Conservation (phyloP, 2,888 invertebrate species). For the Andrena bucephala region DNA sequence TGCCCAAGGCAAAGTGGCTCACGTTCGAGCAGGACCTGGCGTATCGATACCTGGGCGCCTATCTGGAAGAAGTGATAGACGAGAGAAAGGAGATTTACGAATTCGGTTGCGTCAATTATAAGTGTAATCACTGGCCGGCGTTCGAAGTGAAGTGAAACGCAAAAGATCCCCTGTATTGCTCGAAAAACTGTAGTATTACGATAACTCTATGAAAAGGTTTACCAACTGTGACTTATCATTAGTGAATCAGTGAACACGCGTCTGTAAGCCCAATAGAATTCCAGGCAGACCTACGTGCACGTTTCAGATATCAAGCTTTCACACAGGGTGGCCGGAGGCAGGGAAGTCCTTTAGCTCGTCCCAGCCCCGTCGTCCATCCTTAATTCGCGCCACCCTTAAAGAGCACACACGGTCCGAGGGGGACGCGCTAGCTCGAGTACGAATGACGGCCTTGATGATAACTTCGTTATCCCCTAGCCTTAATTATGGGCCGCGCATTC, state of each 20-base stretch:
- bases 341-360: neutral
- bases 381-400: neutral
- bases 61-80: conserved; percentile 57
- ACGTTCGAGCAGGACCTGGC: conserved; percentile 69
- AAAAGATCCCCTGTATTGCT: too few species aligned
- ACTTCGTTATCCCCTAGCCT: conserved; percentile 53
- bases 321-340: neutral
- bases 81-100: conserved; percentile 66
- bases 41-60: conserved; percentile 63
- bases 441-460: conserved; percentile 45
- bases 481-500: conserved; percentile 55
- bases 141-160: conserved; percentile 32
- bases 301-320: neutral
- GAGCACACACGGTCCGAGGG: neutral
- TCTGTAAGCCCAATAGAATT: too few species aligned
- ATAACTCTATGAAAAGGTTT: too few species aligned
- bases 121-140: conserved; percentile 46
- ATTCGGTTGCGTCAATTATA: conserved; percentile 64
- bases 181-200: neutral
- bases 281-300: neutral
- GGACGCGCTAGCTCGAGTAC: neutral
- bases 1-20: conserved; percentile 70
- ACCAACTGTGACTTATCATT: too few species aligned
- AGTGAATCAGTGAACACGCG: too few species aligned
- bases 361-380: neutral